Evolutionary conservation across 2,888 invertebrate genomes (phyloP).

Genomic region (Heliconius aoede): DNA sequence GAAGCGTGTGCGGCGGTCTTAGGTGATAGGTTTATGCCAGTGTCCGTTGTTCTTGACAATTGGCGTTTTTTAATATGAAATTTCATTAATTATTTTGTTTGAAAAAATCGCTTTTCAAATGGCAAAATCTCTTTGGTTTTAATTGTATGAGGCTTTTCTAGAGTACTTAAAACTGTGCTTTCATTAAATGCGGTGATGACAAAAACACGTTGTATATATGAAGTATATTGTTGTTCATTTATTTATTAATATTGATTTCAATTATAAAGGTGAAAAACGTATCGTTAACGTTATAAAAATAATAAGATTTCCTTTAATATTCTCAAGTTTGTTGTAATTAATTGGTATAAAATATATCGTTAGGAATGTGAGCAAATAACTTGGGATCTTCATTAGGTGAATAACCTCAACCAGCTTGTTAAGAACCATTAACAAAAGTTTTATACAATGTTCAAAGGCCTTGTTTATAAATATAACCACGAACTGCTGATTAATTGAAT

Average conservation of each 20-base stretch:
- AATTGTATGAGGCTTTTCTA: too few species aligned
- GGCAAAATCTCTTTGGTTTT: too few species aligned
- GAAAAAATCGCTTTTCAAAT: too few species aligned
- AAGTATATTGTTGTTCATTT: too few species aligned
- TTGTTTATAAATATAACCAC: not conserved
- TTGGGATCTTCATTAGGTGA: constrained; percentile 23
- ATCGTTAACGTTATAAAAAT: not conserved
- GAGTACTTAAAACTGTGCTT: too few species aligned
- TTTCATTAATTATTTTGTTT: too few species aligned
- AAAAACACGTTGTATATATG: too few species aligned
- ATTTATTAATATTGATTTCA: not conserved
- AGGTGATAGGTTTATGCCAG: too few species aligned
- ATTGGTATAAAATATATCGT: not conserved
- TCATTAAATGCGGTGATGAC: too few species aligned
- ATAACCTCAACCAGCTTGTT: constrained; percentile 29
- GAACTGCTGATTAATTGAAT: not conserved
- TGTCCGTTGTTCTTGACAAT: too few species aligned
- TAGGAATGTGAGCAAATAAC: not conserved
- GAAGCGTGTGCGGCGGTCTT: too few species aligned
- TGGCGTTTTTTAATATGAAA: too few species aligned
- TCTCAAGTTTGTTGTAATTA: not conserved
- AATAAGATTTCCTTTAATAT: not conserved
- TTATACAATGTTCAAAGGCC: not conserved
- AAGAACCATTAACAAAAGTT: constrained; percentile 22
- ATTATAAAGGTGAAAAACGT: not conserved